Percentiles rank a stretch among this genome's conserved stretches.
Conservation (phyloP, 2,888 invertebrate genomes). For the Cinara cedri region DNA sequence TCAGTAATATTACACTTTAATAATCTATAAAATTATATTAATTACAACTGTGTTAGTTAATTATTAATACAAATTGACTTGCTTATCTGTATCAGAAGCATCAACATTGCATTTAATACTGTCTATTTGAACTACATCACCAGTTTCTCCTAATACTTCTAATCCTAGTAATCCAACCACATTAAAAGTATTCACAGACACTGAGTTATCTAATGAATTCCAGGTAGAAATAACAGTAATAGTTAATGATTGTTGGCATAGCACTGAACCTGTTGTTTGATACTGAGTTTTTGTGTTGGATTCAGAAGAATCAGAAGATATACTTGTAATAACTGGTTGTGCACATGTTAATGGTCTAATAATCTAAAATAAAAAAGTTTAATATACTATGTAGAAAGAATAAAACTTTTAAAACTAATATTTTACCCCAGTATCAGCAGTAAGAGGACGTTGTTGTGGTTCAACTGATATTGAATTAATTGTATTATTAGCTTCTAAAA, state of each 20-base stretch:
- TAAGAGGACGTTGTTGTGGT: conserved; percentile 68
- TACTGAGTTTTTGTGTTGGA: conserved; percentile 11
- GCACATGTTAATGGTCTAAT: conserved; percentile 62
- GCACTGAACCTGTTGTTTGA: conserved; percentile 59
- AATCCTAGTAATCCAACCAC: conserved; percentile 69
- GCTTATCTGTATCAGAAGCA: conserved; percentile 46
- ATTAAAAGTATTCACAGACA: conserved; percentile 64
- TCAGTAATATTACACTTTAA: conserved; percentile 38
- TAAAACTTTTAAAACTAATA: background rate
- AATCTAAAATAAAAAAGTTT: conserved; percentile 59
- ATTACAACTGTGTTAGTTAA: background rate
- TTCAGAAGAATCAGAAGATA: conserved; percentile 29
- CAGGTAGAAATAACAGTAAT: conserved; percentile 71
- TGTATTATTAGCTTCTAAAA: conserved; percentile 61
- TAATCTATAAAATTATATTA: conserved; percentile 23
- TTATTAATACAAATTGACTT: background rate
- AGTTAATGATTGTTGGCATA: conserved; percentile 61
- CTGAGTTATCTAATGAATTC: conserved; percentile 63
- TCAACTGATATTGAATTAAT: conserved; percentile 48
- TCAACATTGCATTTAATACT: conserved; percentile 58
- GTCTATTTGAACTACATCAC: conserved; percentile 59
- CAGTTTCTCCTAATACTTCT: conserved; percentile 66
- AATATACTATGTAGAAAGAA: conserved; percentile 14
- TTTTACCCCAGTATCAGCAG: conserved; percentile 65
- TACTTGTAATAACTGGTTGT: conserved; percentile 57